These are phyloP conservation scores for Danio jaintianensis DNA, from an alignment of 2,797 vertebrate genomes.

Conservation along the genomic window DNA sequence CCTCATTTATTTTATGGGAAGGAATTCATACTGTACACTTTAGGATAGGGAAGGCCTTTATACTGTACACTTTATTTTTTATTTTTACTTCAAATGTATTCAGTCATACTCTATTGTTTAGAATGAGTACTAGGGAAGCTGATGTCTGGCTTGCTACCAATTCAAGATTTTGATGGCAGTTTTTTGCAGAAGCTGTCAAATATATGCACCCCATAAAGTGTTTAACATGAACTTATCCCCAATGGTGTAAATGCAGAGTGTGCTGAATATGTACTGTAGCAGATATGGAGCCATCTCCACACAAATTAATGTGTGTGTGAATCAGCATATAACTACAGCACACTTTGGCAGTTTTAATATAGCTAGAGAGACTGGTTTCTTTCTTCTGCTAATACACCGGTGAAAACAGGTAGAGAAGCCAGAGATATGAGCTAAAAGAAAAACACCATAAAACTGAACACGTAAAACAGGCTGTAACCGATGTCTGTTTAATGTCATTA, in stretches of 20 bases:
- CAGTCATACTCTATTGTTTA: too few species aligned
- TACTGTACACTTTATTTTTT: too few species aligned
- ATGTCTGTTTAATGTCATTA: background rate
- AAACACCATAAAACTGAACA: background rate
- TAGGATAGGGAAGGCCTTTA: too few species aligned
- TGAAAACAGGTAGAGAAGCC: background rate
- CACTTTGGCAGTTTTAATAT: background rate
- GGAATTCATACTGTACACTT: too few species aligned
- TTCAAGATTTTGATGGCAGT: too few species aligned
- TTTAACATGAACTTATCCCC: background rate
- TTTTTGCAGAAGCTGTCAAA: background rate
- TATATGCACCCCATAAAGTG: background rate
- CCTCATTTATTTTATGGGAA: too few species aligned
- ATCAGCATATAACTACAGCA: background rate
- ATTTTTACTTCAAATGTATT: too few species aligned
- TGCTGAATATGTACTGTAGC: background rate
- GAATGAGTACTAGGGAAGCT: too few species aligned
- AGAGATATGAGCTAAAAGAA: background rate
- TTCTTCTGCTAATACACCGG: background rate
- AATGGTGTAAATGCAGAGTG: background rate
- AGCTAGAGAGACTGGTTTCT: background rate
- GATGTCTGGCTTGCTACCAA: too few species aligned
- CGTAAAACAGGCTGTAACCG: background rate
- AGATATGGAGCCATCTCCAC: background rate
- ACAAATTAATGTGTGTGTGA: background rate